Percentiles rank a stretch among this genome's conserved stretches.
These are phyloP conservation scores for Poecilus cupreus DNA, from an alignment of 2,888 invertebrate species.

Conservation along the genomic window DNA sequence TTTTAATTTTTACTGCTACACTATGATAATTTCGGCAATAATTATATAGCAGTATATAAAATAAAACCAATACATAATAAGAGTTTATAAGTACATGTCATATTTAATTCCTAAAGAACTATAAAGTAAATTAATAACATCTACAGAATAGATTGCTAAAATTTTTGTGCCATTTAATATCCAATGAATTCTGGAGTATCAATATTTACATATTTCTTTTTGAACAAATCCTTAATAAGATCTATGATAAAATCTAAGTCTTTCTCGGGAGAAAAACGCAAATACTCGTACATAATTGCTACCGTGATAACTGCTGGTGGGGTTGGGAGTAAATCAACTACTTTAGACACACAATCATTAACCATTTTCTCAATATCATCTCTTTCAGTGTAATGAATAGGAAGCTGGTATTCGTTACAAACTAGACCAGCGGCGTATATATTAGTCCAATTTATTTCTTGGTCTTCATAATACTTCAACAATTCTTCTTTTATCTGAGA, in stretches of 20 bases:
- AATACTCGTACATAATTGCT: conserved; percentile 47
- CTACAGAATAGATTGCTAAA: not conserved
- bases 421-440: conserved; percentile 40
- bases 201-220: conserved; percentile 33
- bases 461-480: conserved; percentile 48
- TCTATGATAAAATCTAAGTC: conserved; percentile 54
- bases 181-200: conserved; percentile 49
- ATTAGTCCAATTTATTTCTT: conserved; percentile 27
- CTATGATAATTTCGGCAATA: no score
- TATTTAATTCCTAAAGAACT: not conserved
- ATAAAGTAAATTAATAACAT: not conserved
- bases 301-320: conserved; percentile 38
- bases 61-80: no score
- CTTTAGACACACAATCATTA: conserved; percentile 43
- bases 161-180: conserved; percentile 12
- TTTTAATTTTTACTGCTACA: no score
- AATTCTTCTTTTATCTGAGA: conserved; percentile 32
- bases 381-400: conserved; percentile 47
- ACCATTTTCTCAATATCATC: conserved; percentile 48
- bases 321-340: conserved; percentile 36
- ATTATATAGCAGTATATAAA: no score
- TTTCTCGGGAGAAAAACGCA: conserved; percentile 25
- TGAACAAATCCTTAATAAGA: conserved; percentile 36
- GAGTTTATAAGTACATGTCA: no score
- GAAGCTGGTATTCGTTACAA: conserved; percentile 51